A percentile compares a stretch with the other conserved stretches of the same genome.
phyloP scores from a whole-genome alignment of 2,797 vertebrate genomes.

The Myiotriccus ornatus region DNA sequence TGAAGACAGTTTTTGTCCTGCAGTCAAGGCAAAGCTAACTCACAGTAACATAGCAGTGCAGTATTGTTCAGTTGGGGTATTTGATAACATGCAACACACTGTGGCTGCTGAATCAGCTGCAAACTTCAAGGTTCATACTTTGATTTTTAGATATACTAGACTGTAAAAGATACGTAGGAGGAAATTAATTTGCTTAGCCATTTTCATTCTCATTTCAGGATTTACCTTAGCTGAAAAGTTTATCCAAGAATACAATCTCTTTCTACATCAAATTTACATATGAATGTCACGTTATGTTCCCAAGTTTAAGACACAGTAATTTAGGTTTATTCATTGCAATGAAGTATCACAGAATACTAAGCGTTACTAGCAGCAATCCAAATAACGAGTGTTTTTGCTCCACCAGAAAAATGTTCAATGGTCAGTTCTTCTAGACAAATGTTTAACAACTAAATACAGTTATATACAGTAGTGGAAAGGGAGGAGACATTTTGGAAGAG shows the following conservation, averaged over 20 bases:
- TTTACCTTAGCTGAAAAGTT: neutral
- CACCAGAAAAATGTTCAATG: neutral
- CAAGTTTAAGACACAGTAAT: neutral
- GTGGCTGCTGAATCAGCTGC: neutral
- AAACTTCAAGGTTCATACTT: neutral
- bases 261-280: neutral
- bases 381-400: neutral
- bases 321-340: neutral
- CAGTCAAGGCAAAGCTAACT: neutral
- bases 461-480: neutral
- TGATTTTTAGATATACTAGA: neutral
- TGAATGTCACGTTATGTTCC: neutral
- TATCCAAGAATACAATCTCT: neutral
- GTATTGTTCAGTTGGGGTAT: neutral
- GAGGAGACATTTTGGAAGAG: neutral
- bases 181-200: neutral
- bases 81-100: neutral
- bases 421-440: neutral
- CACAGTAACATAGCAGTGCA: neutral
- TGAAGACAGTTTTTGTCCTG: neutral
- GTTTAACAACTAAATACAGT: neutral
- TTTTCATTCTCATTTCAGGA: neutral
- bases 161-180: neutral
- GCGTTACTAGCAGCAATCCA: neutral
- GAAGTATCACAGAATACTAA: neutral